Base-by-base conservation (phyloP, 2,797 vertebrate genomes). In the Scolopax bukidnonensis region DNA sequence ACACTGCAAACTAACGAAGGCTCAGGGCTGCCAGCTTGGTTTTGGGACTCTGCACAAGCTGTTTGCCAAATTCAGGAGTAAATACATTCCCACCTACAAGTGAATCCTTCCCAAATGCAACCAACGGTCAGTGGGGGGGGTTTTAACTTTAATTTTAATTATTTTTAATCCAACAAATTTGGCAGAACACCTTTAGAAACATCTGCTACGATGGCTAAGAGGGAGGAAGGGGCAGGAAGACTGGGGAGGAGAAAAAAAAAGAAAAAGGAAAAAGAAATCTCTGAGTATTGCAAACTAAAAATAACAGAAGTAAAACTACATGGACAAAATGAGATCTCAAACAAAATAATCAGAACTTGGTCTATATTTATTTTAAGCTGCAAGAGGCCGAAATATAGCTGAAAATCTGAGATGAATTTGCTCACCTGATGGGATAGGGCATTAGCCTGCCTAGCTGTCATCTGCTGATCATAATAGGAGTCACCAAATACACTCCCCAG, bases 361-460 rank as follows among this genome's bases (percentile, higher is more conserved):
- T 76, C 64, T 80, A 40, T 17, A 21, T 65, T 89, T 88, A 94
- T 84, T 95, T 76, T 95, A 89, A 93, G 89, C 87, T 10, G 81
- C 88, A 77, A 89, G 91, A 12, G 91, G 96, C 89, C 82, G 45
- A 84, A 79, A 93, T n/a, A 69, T 1, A 83, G 93, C 91, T 84
- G 64, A 88, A 69, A 95, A 90, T 80, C 63, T 1, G 90, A 94
- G 96, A 94, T 95, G 95, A 90, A 93, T 95, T 79, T 82, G 89
- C 98, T 98, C 98, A 99, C 99, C 99, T 99, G 99, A 96, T 99
- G 99, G 93, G 99, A 99, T 86, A 99, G 98, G 47, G 99, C 99
- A 60, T 99, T 99, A 89, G 99, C 99, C 98, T 99, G 99, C 97
- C 99, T 98, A 91, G 99, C 98, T 27, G 99, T 98, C 98, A 99